These are phyloP conservation scores for Platalea minor DNA, from an alignment of 2,797 vertebrate genomes.

Conservation along the genomic window DNA sequence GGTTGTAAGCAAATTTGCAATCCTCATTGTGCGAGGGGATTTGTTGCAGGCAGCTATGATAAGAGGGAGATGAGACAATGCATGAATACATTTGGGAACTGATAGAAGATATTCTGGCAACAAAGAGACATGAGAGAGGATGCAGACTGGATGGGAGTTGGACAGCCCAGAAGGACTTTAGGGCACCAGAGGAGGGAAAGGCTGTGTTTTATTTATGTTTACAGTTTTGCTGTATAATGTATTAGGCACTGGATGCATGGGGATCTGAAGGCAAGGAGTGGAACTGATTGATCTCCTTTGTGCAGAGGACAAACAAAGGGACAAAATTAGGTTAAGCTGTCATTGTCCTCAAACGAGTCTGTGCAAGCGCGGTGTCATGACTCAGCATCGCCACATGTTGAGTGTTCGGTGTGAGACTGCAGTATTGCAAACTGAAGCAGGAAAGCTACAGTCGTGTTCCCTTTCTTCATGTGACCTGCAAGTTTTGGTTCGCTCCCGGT, in stretches of 20 bases:
- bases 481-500: neutral
- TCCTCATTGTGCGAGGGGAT: neutral
- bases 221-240: neutral
- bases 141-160: neutral
- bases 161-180: neutral
- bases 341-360: slow-evolving; percentile 22
- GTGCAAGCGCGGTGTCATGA: neutral
- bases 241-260: neutral
- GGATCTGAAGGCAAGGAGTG: neutral
- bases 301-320: slow-evolving; percentile 45
- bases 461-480: neutral
- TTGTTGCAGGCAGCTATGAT: neutral
- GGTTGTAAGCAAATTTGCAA: neutral
- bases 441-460: neutral
- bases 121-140: neutral
- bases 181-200: neutral
- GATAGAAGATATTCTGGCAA: neutral
- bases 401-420: neutral
- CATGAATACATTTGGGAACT: neutral
- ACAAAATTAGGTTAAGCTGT: slow-evolving; percentile 57
- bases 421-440: neutral
- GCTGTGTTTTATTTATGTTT: neutral
- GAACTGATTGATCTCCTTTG: slow-evolving; percentile 15
- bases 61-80: neutral
- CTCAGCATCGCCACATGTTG: slow-evolving; percentile 44